phyloP scores from a whole-genome alignment of 2,888 invertebrate genomes.

The Villa cingulata region DNA sequence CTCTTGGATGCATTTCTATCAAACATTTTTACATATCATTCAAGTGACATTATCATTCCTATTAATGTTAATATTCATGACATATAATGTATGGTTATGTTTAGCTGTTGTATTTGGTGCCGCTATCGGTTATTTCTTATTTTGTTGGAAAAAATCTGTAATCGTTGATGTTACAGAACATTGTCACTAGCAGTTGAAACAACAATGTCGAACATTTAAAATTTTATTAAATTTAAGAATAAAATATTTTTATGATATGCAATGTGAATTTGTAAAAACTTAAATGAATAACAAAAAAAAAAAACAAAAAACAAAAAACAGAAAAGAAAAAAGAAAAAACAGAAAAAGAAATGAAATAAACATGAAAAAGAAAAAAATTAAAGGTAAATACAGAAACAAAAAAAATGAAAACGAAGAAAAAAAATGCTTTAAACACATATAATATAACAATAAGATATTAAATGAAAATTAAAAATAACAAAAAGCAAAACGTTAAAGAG shows the following conservation, averaged over 20 bases:
- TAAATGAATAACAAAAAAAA: slow-evolving; percentile 1
- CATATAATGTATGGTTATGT: slow-evolving; percentile 90
- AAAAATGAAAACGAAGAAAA: too few species aligned
- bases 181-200: slow-evolving; percentile 56
- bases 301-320: not conserved
- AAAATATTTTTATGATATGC: slow-evolving; percentile 26
- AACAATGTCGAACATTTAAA: slow-evolving; percentile 26
- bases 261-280: slow-evolving; percentile 27
- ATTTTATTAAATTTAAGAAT: slow-evolving; percentile 25
- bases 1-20: slow-evolving; percentile 68
- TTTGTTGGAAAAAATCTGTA: slow-evolving; percentile 90
- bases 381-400: too few species aligned
- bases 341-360: too few species aligned
- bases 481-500: too few species aligned
- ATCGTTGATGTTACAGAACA: slow-evolving; percentile 91
- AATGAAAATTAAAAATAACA: too few species aligned
- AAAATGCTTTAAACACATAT: too few species aligned
- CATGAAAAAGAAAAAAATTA: too few species aligned
- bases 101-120: slow-evolving; percentile 79
- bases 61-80: slow-evolving; percentile 95
- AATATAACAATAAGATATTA: too few species aligned
- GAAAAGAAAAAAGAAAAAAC: not conserved
- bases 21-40: slow-evolving; percentile 75
- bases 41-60: slow-evolving; percentile 87
- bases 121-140: slow-evolving; percentile 83